Percentiles rank a stretch among this genome's conserved stretches.
Conservation (phyloP, 1,140 invertebrate genomes). For the Schlechtendalia chinensis region DNA sequence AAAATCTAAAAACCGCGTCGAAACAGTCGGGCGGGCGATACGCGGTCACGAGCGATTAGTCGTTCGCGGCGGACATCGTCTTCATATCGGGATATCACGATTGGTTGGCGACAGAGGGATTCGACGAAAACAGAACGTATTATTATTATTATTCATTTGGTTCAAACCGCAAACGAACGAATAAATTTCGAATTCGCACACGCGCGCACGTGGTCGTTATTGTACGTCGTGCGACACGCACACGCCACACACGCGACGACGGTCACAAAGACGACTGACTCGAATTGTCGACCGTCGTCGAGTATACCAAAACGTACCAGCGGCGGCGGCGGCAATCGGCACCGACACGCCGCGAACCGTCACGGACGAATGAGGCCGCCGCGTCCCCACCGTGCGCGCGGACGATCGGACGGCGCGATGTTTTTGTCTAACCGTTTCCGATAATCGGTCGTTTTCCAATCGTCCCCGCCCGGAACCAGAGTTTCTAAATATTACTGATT, state of each 20-base stretch:
- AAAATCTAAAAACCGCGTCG: not conserved
- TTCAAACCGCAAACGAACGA: too few species aligned
- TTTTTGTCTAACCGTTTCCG: not conserved
- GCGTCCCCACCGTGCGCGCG: not conserved
- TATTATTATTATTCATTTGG: too few species aligned
- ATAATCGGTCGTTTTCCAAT: not conserved
- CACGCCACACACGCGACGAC: not conserved
- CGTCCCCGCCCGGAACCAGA: too few species aligned
- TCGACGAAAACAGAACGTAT: too few species aligned
- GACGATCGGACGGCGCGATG: not conserved
- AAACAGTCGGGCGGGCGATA: not conserved
- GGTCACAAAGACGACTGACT: conserved; percentile 25
- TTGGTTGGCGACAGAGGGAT: too few species aligned
- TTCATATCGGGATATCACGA: too few species aligned
- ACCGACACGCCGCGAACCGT: not conserved
- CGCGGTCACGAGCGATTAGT: not conserved
- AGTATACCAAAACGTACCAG: not conserved
- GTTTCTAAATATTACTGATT: too few species aligned
- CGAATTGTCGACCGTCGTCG: too few species aligned
- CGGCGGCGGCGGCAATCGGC: not conserved
- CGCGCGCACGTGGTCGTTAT: not conserved
- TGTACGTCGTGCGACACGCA: not conserved
- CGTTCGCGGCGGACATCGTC: too few species aligned
- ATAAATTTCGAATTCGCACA: not conserved
- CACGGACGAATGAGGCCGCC: not conserved